A percentile compares a stretch with the other conserved stretches of the same genome.
Conservation (phyloP, 2,113 vertebrate genomes). For the Eudyptes chrysolophus region DNA sequence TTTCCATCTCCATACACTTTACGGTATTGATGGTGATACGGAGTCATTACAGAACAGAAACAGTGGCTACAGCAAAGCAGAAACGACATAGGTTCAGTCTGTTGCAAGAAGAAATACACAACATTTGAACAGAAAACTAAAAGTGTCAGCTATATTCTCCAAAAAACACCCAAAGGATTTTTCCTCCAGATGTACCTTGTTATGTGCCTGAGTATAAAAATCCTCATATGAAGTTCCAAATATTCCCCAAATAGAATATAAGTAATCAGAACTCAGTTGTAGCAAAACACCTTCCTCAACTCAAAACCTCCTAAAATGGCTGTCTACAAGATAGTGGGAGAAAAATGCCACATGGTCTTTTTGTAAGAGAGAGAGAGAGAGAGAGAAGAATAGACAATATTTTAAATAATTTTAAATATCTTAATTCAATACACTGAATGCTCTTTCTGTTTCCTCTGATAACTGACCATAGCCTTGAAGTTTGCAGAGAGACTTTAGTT, state of each 20-base stretch:
- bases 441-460: not conserved
- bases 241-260: not conserved
- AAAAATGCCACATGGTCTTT: not conserved
- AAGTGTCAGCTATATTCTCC: not conserved
- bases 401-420: not conserved
- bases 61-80: not conserved
- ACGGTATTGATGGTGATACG: rapidly evolving
- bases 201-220: not conserved
- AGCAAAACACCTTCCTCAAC: not conserved
- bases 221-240: not conserved
- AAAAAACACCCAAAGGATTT: not conserved
- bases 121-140: not conserved
- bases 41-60: not conserved
- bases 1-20: not conserved
- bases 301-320: slow-evolving; percentile 14
- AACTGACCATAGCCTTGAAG: not conserved
- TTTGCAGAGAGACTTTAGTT: not conserved
- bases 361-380: not conserved
- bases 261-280: not conserved
- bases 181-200: not conserved
- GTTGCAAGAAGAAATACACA: not conserved
- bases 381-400: not conserved
- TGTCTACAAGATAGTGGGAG: not conserved
- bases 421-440: not conserved
- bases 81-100: not conserved